Percentiles rank a stretch among this genome's conserved stretches.
Evolutionary conservation across 2,113 vertebrate genomes (phyloP).

Genomic region (Pachyramphus minor): DNA sequence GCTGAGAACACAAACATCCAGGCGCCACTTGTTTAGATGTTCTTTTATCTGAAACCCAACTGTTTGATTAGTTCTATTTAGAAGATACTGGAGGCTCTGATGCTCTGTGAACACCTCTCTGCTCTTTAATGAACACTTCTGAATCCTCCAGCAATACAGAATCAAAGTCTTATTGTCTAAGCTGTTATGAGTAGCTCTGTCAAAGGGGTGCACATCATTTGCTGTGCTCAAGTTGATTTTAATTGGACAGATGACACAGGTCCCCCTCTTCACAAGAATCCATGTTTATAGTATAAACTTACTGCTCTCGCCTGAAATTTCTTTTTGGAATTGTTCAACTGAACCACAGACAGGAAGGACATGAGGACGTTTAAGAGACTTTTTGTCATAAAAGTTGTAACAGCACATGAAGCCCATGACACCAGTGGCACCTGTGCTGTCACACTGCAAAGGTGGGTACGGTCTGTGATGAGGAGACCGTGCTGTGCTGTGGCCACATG

Average conservation of each 20-base stretch:
- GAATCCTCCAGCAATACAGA: neutral
- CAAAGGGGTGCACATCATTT: neutral
- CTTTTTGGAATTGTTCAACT: neutral
- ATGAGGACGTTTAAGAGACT: neutral
- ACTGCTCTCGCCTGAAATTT: neutral
- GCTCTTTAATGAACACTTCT: slow-evolving; percentile 28
- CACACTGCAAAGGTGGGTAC: neutral
- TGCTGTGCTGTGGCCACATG: rapidly evolving
- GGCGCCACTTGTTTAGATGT: neutral
- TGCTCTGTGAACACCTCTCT: neutral
- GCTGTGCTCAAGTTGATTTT: neutral
- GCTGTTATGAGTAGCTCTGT: neutral
- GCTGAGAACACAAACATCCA: neutral
- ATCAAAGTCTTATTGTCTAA: slow-evolving; percentile 2
- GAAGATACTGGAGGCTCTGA: neutral
- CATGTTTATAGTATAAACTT: neutral
- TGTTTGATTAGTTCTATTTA: slow-evolving; percentile 49
- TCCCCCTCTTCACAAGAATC: rapidly evolving
- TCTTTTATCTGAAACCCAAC: slow-evolving; percentile 22
- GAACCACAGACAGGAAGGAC: neutral
- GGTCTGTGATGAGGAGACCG: neutral
- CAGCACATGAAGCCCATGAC: neutral
- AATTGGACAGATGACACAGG: neutral
- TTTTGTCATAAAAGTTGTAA: neutral
- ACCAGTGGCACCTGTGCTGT: neutral